Evolutionary conservation across 1,140 invertebrate genomes (phyloP).

Genomic region (Elymnias hypermnestra): DNA sequence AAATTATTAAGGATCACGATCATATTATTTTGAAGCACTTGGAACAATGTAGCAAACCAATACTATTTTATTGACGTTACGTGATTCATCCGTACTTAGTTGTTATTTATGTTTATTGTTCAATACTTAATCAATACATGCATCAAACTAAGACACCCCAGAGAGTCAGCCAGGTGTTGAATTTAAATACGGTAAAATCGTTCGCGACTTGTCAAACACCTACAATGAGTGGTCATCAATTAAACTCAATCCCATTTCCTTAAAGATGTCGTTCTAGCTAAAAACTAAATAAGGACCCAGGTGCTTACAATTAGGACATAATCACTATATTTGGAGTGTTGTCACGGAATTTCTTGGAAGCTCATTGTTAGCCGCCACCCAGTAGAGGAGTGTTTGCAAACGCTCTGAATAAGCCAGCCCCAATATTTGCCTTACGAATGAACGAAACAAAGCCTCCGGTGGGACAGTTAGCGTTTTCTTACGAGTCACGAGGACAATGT

Average conservation of each 20-base stretch:
- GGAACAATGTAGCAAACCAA: too few species aligned
- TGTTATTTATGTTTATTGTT: too few species aligned
- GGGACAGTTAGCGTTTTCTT: constrained; percentile 62
- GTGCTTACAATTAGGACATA: constrained; percentile 68
- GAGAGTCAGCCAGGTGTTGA: too few species aligned
- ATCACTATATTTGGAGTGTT: constrained; percentile 69
- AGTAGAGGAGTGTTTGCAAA: constrained; percentile 65
- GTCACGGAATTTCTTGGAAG: constrained; percentile 62
- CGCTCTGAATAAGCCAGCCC: constrained; percentile 49
- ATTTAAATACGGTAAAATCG: too few species aligned
- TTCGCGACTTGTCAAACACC: constrained; percentile 43
- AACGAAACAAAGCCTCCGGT: constrained; percentile 62
- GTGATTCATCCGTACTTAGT: neutral
- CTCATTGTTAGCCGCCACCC: constrained; percentile 62
- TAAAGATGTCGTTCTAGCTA: constrained; percentile 51
- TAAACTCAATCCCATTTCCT: constrained; percentile 38
- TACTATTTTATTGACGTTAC: too few species aligned
- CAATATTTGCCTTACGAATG: constrained; percentile 70
- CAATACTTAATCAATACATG: too few species aligned
- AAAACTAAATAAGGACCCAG: constrained; percentile 66
- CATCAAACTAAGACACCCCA: neutral
- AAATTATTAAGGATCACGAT: too few species aligned
- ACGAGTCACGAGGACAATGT: constrained; percentile 40
- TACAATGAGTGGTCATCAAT: constrained; percentile 58
- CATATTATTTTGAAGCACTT: too few species aligned